Evolutionary conservation across 1,140 invertebrate genomes (phyloP).

Genomic region (Bombus confusus): DNA sequence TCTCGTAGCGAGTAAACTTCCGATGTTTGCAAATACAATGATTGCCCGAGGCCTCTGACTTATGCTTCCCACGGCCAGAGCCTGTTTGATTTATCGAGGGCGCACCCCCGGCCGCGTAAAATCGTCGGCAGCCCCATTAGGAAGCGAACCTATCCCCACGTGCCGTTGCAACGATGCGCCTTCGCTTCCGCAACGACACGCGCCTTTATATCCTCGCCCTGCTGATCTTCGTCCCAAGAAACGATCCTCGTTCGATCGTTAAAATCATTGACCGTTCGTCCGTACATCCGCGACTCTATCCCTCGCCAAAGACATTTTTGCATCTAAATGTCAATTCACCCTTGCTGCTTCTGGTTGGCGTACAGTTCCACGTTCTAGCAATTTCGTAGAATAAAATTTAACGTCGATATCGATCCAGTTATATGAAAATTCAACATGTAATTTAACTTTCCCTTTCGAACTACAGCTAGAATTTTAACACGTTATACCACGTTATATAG

Average conservation of each 20-base stretch:
- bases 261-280: slow-evolving; percentile 9
- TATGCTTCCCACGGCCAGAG: slow-evolving; percentile 73
- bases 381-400: not conserved
- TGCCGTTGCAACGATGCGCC: slow-evolving; percentile 75
- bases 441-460: too few relatives aligned
- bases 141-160: slow-evolving; percentile 60
- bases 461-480: too few relatives aligned
- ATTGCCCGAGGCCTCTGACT: slow-evolving; percentile 70
- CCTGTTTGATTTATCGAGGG: slow-evolving; percentile 72
- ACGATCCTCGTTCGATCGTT: slow-evolving; percentile 38
- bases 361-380: not conserved
- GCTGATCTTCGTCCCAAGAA: slow-evolving; percentile 40
- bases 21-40: slow-evolving; percentile 73
- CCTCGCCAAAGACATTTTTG: not conserved
- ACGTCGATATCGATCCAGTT: not conserved
- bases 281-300: not conserved
- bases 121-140: slow-evolving; percentile 64
- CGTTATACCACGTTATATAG: too few relatives aligned
- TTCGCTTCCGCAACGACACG: slow-evolving; percentile 74
- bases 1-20: slow-evolving; percentile 63
- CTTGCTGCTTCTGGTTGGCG: not conserved
- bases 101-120: slow-evolving; percentile 63
- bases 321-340: not conserved
- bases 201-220: slow-evolving; percentile 66
- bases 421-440: not conserved